These are phyloP conservation scores for Sebastiscus tertius DNA, from an alignment of 2,797 vertebrate genomes.

Conservation along the genomic window DNA sequence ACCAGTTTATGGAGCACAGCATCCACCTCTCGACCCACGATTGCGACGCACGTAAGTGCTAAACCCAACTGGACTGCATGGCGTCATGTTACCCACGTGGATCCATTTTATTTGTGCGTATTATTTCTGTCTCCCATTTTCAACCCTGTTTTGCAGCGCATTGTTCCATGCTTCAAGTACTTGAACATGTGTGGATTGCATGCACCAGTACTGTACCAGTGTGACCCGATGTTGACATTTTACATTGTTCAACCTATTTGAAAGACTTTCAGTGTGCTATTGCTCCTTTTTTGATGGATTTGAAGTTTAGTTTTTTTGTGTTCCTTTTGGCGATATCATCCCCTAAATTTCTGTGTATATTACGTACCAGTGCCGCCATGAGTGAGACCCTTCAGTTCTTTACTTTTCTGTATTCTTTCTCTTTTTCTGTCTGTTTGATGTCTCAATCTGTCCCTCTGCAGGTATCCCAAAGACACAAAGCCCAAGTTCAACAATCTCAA, in stretches of 20 bases:
- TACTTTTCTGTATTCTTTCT: background rate
- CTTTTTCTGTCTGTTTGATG: background rate
- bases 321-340: background rate
- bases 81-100: background rate
- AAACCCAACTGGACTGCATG: slow-evolving; percentile 42
- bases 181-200: slow-evolving; percentile 24
- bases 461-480: slow-evolving; percentile 93
- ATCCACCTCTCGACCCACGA: slow-evolving; percentile 93
- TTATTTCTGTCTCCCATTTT: background rate
- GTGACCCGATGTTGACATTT: background rate
- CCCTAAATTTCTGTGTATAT: background rate
- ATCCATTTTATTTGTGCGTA: slow-evolving; percentile 1
- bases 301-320: background rate
- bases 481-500: slow-evolving; percentile 85
- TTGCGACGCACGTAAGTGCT: slow-evolving; percentile 92
- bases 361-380: background rate
- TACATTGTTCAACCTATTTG: background rate
- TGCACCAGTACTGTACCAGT: background rate
- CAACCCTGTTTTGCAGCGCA: background rate
- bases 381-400: background rate
- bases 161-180: background rate
- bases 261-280: background rate
- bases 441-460: slow-evolving; percentile 63
- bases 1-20: slow-evolving; percentile 96
- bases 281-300: background rate